Evolutionary conservation across 2,888 invertebrate genomes (phyloP), one percentile per base, ranked within the genome.

Genomic region (Trilocha varians): DNA sequence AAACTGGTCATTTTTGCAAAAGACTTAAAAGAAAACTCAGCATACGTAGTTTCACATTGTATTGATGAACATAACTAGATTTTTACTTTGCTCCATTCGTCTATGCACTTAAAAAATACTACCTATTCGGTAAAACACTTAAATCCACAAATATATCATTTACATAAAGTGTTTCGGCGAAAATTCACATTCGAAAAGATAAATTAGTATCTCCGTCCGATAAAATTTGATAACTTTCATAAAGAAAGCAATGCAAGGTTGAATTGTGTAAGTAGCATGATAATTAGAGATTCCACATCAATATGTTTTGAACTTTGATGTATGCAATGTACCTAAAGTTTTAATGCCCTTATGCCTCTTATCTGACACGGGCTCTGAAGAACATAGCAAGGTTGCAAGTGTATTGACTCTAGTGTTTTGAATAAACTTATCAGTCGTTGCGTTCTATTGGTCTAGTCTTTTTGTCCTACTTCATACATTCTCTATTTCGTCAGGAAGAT

Each of bases 321-420:
- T 57, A 62, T 48, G 63, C 71, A 67, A 67, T 70, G 59, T 69
- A 65, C 63, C n/a, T 67, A 69, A 77, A 76, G 70, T 77, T 76
- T 77, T 74, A 77, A 76, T 77, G 73, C 72, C 72, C 75, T 68
- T 78, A 77, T 72, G 74, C n/a, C n/a, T 74, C 74, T 82, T 83
- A 84, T 84, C 83, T 78, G 80, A 75, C 77, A 68, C 63, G 66
- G 77, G 72, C 78, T 70, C 69, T 77, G 78, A 78, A 83, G 84
- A 83, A 70, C 83, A 66, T 69, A 70, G 83, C 79, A 84, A 84
- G 84, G 84, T 84, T 84, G 83, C 68, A 72, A 78, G 83, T 78
- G 76, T 83, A 78, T 83, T 83, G 84, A 84, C 84, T 76, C 70
- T 75, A 67, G 64, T 78, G 71, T 76, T 73, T 75, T 77, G 73